These are phyloP conservation scores for Alcedo atthis DNA, from an alignment of 2,797 vertebrate species.

Conservation along the genomic window DNA sequence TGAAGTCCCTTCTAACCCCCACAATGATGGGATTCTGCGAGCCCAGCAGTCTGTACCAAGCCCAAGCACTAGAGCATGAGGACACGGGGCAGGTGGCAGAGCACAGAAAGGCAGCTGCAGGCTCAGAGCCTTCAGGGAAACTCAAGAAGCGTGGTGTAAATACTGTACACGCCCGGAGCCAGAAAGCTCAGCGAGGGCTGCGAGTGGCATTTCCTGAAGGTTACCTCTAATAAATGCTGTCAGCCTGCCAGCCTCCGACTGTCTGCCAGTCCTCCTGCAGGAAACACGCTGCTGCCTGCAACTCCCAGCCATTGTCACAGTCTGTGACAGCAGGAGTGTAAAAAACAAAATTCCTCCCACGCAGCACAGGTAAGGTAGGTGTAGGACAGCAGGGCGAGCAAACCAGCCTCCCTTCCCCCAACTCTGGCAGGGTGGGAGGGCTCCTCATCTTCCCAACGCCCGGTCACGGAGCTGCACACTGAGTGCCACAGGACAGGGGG, in stretches of 20 bases:
- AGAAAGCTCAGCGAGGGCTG: conserved; percentile 41
- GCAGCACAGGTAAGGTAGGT: background rate
- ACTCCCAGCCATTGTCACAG: background rate
- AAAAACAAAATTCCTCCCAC: conserved; percentile 16
- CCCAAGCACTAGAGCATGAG: background rate
- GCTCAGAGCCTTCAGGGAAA: conserved; percentile 35
- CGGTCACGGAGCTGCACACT: rapidly evolving
- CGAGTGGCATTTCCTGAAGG: conserved; percentile 72
- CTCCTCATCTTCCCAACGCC: background rate
- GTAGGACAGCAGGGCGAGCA: background rate
- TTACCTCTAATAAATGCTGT: conserved; percentile 69
- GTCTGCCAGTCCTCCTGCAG: conserved; percentile 10
- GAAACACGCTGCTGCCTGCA: background rate
- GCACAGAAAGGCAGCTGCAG: conserved; percentile 22
- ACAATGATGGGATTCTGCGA: background rate
- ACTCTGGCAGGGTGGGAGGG: background rate
- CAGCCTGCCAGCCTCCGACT: conserved; percentile 49
- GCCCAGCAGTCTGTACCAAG: background rate
- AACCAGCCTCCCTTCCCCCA: background rate
- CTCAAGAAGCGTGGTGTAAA: conserved; percentile 48
- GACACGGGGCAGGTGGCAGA: conserved; percentile 23
- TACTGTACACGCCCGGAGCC: background rate
- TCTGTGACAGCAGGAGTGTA: background rate
- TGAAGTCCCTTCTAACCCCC: background rate
- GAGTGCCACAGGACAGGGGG: background rate